Evolutionary conservation across 2,113 vertebrate species (phyloP).

Genomic region (Actenoides hombroni): DNA sequence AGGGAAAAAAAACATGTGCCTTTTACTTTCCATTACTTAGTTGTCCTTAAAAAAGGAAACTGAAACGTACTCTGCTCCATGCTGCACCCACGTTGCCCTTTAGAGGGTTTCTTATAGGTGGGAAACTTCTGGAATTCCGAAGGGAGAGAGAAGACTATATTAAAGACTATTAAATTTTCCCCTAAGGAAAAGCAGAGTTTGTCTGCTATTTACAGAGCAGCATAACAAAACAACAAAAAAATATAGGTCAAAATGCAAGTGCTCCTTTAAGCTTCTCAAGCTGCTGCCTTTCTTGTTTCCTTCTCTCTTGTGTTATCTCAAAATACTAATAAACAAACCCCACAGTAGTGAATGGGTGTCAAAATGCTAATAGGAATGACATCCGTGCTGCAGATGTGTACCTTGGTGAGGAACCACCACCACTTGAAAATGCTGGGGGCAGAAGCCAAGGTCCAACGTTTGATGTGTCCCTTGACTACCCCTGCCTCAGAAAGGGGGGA

Average conservation of each 20-base stretch:
- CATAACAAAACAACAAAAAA: not conserved
- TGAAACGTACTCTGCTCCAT: not conserved
- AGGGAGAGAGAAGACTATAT: not conserved
- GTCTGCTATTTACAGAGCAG: not conserved
- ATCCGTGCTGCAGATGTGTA: not conserved
- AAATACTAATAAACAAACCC: not conserved
- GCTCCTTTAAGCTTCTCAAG: not conserved
- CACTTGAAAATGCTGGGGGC: not conserved
- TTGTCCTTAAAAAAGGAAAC: not conserved
- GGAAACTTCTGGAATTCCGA: not conserved
- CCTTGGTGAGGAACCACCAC: not conserved
- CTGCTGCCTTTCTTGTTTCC: not conserved
- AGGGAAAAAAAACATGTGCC: not conserved
- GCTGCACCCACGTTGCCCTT: not conserved
- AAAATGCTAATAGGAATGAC: fast-evolving
- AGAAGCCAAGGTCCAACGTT: not conserved
- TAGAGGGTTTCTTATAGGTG: not conserved
- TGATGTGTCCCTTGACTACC: not conserved
- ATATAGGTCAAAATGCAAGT: conserved; percentile 1
- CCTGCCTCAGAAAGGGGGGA: fast-evolving
- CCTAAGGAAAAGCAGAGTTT: not conserved
- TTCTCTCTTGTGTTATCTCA: not conserved
- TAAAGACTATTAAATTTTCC: not conserved
- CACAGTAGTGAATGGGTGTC: not conserved
- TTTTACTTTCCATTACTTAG: not conserved